Evolutionary conservation across 2,888 invertebrate genomes (phyloP), one percentile per base, ranked within the genome.

Genomic region (Papilio gigon): DNA sequence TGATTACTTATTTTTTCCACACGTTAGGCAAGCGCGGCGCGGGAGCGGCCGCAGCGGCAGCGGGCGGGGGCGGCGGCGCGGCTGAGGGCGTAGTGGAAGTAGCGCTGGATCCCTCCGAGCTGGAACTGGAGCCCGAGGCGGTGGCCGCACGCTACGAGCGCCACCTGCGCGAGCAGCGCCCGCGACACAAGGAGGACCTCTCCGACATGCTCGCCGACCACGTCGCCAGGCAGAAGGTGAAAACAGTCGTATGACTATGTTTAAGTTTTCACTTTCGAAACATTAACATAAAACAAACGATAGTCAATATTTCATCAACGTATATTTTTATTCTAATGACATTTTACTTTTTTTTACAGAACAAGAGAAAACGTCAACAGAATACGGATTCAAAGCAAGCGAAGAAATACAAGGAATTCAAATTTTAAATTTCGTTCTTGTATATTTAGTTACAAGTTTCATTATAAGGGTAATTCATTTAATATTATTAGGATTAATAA

Each of bases 181-280:
- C 96, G 64, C 95, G 96, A 80, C 92, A 97, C 66, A 95, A 96
- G 79, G 99, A 99, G 90, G 99, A 99, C 93, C 93, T 99, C 53
- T 98, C 98, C 27, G 99, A 99, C 85, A 99, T 99, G 98, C 94
- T 99, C 80, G 99, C 98, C 4, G 99, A 99, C 87, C 99, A 99
- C 85, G 98, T 98, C 50, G 98, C 98, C 17, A 94, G 98, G 75
- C 98, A 99, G 85, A 98, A 98, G 94, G 97, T 97, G 80, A 42
- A 5, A 12, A 9, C 44, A 8, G 4, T 50, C 8, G 42, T 61
- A 25, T 40, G 22, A 14, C 14, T 8, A 50, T 9, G n/a, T 63
- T 62, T 58, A 27, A n/a, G 14, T 20, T 25, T 4, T 50, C 4
- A 12, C 8, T 20, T 9, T 4, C 11, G n/a, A n/a, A n/a, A n/a